Evolutionary conservation across 2,888 invertebrate species (phyloP).

Genomic region (Perizoma flavofasciatum): DNA sequence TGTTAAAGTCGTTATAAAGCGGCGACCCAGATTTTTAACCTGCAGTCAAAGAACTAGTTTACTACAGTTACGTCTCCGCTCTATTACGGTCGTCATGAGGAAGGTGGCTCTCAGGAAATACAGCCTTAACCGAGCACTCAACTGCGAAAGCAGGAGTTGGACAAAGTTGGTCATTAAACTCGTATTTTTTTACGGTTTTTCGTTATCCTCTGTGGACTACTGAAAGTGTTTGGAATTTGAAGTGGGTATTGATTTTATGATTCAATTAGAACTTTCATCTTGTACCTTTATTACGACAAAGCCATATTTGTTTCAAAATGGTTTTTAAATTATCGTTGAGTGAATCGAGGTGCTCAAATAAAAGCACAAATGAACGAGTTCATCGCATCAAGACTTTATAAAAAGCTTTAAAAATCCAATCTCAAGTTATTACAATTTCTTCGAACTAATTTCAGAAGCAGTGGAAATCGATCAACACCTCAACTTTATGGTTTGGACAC

Average conservation of each 20-base stretch:
- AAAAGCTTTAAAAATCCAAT: too few species aligned
- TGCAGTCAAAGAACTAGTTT: too few species aligned
- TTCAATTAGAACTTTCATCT: neutral
- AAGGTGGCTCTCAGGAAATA: neutral
- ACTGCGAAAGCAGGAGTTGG: conserved; percentile 25
- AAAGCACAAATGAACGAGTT: too few species aligned
- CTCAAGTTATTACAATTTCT: conserved; percentile 2
- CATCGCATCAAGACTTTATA: too few species aligned
- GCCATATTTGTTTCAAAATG: too few species aligned
- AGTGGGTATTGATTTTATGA: conserved; percentile 21
- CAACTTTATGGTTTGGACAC: conserved; percentile 48
- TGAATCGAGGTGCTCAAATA: too few species aligned
- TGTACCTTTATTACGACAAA: too few species aligned
- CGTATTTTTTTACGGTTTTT: conserved; percentile 44
- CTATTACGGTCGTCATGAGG: too few species aligned
- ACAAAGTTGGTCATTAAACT: conserved; percentile 42
- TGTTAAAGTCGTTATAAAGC: neutral
- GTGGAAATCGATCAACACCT: conserved; percentile 54
- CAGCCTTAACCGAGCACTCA: conserved; percentile 34
- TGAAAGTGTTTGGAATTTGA: conserved; percentile 25
- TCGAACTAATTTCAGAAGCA: conserved; percentile 44
- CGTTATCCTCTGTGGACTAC: conserved; percentile 32
- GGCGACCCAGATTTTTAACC: too few species aligned
- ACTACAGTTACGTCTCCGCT: too few species aligned
- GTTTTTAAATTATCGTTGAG: too few species aligned